These are phyloP conservation scores for Nanorana parkeri DNA, from an alignment of 2,113 vertebrate species.

Conservation along the genomic window DNA sequence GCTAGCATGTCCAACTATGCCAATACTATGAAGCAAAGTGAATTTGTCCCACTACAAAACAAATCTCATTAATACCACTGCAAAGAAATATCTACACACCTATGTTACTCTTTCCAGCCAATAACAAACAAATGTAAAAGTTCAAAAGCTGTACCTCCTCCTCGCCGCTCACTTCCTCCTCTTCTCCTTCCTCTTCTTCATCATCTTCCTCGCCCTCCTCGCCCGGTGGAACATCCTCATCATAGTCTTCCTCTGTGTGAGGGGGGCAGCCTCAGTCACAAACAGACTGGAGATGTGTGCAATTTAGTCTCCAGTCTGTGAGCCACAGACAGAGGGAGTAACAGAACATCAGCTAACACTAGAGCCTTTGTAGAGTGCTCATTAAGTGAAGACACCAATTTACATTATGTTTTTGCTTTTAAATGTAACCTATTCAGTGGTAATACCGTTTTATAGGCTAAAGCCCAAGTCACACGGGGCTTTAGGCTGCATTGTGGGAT, in stretches of 20 bases:
- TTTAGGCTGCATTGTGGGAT: too few species aligned
- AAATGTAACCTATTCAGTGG: not conserved
- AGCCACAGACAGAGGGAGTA: slow-evolving; percentile 45
- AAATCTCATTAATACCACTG: too few species aligned
- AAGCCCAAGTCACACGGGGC: too few species aligned
- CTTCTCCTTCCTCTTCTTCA: slow-evolving; percentile 91
- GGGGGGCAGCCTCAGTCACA: slow-evolving; percentile 1
- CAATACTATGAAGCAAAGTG: too few species aligned
- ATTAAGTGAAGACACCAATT: slow-evolving; percentile 1
- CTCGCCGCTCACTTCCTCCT: slow-evolving; percentile 83
- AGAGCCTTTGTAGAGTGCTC: not conserved
- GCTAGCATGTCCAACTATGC: too few species aligned
- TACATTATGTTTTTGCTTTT: not conserved
- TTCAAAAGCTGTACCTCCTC: slow-evolving; percentile 72
- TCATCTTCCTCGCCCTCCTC: slow-evolving; percentile 91
- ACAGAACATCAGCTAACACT: slow-evolving; percentile 27
- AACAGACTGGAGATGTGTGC: slow-evolving; percentile 27
- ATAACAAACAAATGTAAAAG: not conserved
- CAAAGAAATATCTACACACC: too few species aligned
- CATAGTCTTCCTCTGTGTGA: slow-evolving; percentile 84
- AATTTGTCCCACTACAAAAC: too few species aligned
- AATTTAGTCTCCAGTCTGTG: slow-evolving; percentile 49
- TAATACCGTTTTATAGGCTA: not conserved
- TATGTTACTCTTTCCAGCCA: too few species aligned
- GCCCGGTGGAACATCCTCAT: slow-evolving; percentile 86